Conservation (phyloP, 2,113 vertebrate genomes). For the Rostratula benghalensis region DNA sequence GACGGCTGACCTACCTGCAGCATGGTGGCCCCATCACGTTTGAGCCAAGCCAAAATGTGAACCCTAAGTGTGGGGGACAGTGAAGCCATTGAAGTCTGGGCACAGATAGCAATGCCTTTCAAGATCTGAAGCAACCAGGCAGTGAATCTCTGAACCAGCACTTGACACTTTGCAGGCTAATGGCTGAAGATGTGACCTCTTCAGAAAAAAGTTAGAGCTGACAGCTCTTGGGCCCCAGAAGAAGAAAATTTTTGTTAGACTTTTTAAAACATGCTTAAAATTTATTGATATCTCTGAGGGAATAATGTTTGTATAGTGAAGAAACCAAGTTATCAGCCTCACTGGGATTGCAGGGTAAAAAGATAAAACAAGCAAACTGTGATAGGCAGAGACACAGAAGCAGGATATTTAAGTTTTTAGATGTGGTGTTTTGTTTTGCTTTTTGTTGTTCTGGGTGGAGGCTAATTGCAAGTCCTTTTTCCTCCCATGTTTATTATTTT, state of each 20-base stretch:
- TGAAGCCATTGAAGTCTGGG: background rate
- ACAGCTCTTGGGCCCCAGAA: background rate
- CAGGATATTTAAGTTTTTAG: background rate
- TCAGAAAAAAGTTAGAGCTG: background rate
- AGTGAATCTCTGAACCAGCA: background rate
- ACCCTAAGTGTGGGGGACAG: rapidly evolving
- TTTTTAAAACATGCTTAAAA: background rate
- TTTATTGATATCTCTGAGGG: background rate
- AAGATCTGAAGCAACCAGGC: background rate
- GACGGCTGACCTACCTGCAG: background rate
- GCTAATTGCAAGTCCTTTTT: background rate
- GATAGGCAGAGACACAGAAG: background rate
- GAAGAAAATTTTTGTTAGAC: background rate
- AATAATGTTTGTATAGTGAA: background rate
- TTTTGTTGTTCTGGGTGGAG: background rate
- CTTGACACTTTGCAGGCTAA: background rate
- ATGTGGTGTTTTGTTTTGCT: background rate
- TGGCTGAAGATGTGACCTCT: background rate
- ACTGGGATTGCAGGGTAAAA: background rate
- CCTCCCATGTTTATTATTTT: background rate
- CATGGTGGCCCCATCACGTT: too few species aligned
- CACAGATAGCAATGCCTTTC: background rate
- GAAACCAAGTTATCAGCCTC: background rate
- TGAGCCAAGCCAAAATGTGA: background rate
- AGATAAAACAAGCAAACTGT: background rate